Base-by-base conservation (phyloP, 2,888 invertebrate genomes). In the Lepetodrilus schrolli region DNA sequence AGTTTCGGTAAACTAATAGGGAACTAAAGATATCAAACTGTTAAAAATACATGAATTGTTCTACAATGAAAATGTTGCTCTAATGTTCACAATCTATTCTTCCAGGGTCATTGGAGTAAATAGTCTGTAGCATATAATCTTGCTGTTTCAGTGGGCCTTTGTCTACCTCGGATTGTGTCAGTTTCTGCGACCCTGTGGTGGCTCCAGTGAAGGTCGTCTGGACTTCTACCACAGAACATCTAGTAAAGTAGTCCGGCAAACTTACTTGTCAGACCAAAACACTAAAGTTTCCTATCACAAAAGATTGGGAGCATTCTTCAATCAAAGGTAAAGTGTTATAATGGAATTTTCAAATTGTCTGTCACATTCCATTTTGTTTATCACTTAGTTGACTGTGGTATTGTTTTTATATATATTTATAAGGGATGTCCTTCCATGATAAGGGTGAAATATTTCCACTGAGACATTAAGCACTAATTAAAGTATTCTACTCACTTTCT, bases 181-280 rank as follows among this genome's bases (percentile, higher is more conserved):
- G 43, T 82, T 82, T 74, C 69, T 83, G n/a, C 74, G 82, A 10
- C 83, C 83, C 1, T 79, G 80, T 65, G 83, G 83, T 0, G 17
- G 49, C n/a, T 79, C 80, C 0, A 81, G 79, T 7, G 82, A 82
- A 50, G 83, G 83, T 2, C 74, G 82, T 21, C 69, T 83, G 21
- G 81, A 83, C 51, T 83, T 83, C 69, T 82, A 82, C 66, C 83
- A 83, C 69, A 70, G 82, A 21, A 78, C 80, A 3, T 79, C 78
- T 72, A 82, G 83, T 49, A 82, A 82, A 43, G 80, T 78, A 5
- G 79, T 83, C n/a, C 72, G 82, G 4, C 70, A 78, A 30, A 72
- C 79, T 58, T 82, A 76, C 72, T 75, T 83, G 43, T 38, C 65
- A 0, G 70, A 78, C 17, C 21, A 72, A 4, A 38, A 17, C 7